A percentile compares a stretch with the other conserved stretches of the same genome.
Evolutionary conservation across 2,113 vertebrate genomes (phyloP).

Genomic region (Micromys minutus): DNA sequence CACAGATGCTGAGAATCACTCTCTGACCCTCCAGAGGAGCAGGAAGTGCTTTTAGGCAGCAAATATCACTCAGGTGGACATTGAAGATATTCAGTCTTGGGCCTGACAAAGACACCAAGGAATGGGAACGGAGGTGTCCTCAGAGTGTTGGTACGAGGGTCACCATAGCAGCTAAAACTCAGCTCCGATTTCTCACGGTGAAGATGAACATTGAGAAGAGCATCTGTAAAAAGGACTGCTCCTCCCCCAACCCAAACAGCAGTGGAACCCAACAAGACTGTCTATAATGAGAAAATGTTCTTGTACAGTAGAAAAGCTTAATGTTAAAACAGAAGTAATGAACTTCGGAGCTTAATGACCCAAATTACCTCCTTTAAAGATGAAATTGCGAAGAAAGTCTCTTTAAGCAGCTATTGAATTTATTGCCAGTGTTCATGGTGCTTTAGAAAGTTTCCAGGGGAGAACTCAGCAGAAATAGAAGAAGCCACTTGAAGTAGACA

Average conservation of each 20-base stretch:
- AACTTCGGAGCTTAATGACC: not conserved
- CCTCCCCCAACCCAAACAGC: not conserved
- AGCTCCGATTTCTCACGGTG: not conserved
- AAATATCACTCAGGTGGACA: not conserved
- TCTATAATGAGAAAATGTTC: not conserved
- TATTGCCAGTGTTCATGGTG: not conserved
- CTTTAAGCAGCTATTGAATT: not conserved
- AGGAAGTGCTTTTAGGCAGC: not conserved
- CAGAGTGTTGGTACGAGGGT: not conserved
- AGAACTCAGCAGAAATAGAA: not conserved
- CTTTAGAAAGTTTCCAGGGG: not conserved
- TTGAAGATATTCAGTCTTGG: not conserved
- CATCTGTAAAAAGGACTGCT: too few relatives aligned
- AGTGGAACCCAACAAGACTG: not conserved
- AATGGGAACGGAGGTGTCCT: fast-evolving
- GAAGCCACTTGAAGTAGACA: not conserved
- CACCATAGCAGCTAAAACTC: not conserved
- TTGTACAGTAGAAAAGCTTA: not conserved
- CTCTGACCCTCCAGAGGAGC: not conserved
- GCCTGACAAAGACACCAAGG: not conserved
- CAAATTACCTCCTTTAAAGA: not conserved
- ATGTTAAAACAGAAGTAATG: conserved; percentile 14
- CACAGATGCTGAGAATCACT: too few relatives aligned
- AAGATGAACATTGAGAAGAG: not conserved
- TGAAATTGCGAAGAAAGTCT: not conserved